A percentile compares a stretch with the other conserved stretches of the same genome.
Evolutionary conservation across 2,888 invertebrate species (phyloP).

Genomic region (Caenorhabditis drosophilae): DNA sequence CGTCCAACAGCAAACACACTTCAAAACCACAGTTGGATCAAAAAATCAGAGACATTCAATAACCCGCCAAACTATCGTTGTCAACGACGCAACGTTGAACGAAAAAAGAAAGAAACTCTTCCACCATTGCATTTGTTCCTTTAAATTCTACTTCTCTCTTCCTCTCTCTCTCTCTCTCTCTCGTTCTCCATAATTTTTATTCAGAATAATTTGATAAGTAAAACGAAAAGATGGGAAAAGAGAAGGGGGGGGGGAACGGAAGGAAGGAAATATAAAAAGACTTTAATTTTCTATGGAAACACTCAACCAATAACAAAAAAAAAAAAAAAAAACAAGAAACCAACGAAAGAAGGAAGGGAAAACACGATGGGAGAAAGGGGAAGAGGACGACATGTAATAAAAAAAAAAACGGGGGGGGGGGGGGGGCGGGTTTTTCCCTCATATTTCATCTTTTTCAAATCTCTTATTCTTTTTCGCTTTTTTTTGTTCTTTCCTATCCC

Average conservation of each 20-base stretch:
- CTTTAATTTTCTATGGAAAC: neutral
- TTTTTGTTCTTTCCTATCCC: no score
- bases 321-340: neutral
- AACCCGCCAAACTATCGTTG: slow-evolving; percentile 15
- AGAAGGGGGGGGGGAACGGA: no score
- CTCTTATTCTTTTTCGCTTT: no score
- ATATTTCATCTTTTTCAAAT: neutral
- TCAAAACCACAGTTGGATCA: slow-evolving; percentile 27
- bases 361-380: no score
- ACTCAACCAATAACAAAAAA: neutral
- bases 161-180: no score
- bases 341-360: neutral
- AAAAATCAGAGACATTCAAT: no score
- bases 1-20: slow-evolving; percentile 29
- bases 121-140: slow-evolving; percentile 30
- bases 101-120: slow-evolving; percentile 20
- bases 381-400: no score
- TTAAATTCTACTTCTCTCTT: slow-evolving; percentile 9
- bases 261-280: neutral
- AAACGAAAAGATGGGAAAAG: no score
- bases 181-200: no score
- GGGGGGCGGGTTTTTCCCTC: neutral
- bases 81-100: slow-evolving; percentile 8
- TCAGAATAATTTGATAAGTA: no score
- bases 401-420: neutral